These are phyloP conservation scores for Passer montanus DNA, from an alignment of 2,113 vertebrate genomes.

Conservation along the genomic window DNA sequence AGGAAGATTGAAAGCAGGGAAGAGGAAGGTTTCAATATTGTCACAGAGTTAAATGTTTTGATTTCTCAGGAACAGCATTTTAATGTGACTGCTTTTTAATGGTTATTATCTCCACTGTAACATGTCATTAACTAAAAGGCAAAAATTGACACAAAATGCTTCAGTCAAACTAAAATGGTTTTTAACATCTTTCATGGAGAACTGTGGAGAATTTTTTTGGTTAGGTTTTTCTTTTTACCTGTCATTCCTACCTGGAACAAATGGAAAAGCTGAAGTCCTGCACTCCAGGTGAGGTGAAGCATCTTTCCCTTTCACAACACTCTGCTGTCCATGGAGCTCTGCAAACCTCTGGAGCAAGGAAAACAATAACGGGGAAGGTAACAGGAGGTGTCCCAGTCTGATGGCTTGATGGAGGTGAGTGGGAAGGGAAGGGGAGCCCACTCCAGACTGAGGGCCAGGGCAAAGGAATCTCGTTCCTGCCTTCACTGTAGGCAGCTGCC, in stretches of 20 bases:
- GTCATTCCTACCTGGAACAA: not conserved
- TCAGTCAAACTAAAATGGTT: not conserved
- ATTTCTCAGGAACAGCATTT: constrained; percentile 3
- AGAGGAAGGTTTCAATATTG: not conserved
- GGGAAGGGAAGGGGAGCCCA: not conserved
- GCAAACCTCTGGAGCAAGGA: not conserved
- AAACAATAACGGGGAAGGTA: not conserved
- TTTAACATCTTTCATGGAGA: not conserved
- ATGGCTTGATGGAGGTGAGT: not conserved
- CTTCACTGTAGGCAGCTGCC: not conserved
- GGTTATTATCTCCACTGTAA: not conserved
- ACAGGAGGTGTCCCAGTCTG: not conserved
- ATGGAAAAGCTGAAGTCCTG: not conserved
- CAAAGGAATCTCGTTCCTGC: not conserved
- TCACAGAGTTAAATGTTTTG: constrained; percentile 15
- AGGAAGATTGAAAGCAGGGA: constrained; percentile 4
- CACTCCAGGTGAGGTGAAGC: not conserved
- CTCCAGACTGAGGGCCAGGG: not conserved
- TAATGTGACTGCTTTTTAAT: not conserved
- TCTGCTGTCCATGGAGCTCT: not conserved
- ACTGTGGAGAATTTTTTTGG: not conserved
- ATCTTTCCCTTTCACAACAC: accelerated
- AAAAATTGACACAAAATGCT: not conserved
- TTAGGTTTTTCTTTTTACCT: not conserved
- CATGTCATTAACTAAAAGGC: not conserved